Base-by-base conservation (phyloP, 2,797 vertebrate species). In the Microhierax caerulescens region DNA sequence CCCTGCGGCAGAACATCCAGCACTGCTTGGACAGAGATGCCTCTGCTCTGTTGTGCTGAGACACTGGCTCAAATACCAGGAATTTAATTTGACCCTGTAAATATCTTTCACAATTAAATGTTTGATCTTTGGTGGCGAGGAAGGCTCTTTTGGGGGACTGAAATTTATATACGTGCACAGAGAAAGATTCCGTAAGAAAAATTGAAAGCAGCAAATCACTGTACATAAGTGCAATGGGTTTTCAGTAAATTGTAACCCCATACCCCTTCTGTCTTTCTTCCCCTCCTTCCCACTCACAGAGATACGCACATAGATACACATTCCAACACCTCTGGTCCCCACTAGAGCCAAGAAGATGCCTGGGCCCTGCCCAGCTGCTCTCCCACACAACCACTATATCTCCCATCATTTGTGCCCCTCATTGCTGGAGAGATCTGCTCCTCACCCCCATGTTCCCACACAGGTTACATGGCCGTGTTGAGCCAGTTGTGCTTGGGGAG, bases 381-480 rank as follows among this genome's bases (percentile, higher is more conserved):
- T 89, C 16, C 41, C n/a, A n/a, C 36, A n/a, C n/a, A 56, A 6
- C 32, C 45, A 92, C 14, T 19, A 61, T 18, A 20, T 53, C 59
- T 50, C 23, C 68, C 93, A 70, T 7, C 41, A 21, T 41, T 83
- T 60, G 32, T 85, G 75, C 68, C 95, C 94, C 74, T 93, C 47
- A 97, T 96, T 97, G 94, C 96, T 36, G 25, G 50, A 96, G 96
- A 20, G 50, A 94, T 96, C 96, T 78, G 34, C 89, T 94, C 68
- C 80, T 85, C 56, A 64, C 90, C 57, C 73, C 90, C 84, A 22
- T 4, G 63, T 78, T 95, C 91, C 45, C 57, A 60, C 27, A 63
- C 54, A 7, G 77, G 95, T 94, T 68, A 91, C 93, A 96, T 92
- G 97, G 91, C 2, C 0, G 77, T n/a, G 94, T 81, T 94, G 88